Conservation (phyloP, 2,113 vertebrate genomes). For the Callorhinus ursinus region DNA sequence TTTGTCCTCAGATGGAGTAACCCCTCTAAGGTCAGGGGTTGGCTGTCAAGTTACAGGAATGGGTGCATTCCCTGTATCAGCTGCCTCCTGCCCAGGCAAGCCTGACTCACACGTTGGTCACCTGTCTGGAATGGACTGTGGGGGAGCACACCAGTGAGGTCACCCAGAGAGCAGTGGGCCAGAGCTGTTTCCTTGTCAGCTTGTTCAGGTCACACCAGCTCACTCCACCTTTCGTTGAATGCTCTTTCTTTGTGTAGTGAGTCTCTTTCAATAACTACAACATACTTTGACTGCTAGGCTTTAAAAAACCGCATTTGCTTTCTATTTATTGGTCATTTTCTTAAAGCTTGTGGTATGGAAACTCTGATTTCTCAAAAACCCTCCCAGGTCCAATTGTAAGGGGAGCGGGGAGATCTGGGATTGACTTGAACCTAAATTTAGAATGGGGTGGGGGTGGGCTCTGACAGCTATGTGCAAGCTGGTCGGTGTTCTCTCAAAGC, state of each 20-base stretch:
- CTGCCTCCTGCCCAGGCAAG: neutral
- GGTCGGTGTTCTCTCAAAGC: neutral
- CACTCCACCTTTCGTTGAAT: neutral
- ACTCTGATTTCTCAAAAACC: neutral
- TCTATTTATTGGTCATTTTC: neutral
- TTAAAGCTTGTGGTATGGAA: neutral
- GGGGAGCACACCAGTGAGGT: neutral
- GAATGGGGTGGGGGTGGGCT: neutral
- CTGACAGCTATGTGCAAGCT: neutral
- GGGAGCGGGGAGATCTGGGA: accelerated
- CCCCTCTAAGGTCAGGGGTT: neutral
- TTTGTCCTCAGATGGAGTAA: neutral
- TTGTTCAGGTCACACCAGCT: neutral
- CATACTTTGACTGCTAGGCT: neutral
- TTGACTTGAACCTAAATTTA: neutral
- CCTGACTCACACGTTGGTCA: constrained; percentile 69
- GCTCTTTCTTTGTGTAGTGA: neutral
- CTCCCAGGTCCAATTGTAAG: neutral
- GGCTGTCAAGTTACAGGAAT: neutral
- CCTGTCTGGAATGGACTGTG: constrained; percentile 57
- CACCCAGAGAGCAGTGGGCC: neutral
- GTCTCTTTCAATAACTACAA: neutral
- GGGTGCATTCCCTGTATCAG: neutral
- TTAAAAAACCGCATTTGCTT: neutral
- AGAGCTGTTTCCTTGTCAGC: neutral